Base-by-base conservation (phyloP, 2,797 vertebrate genomes). In the Mus spretus region DNA sequence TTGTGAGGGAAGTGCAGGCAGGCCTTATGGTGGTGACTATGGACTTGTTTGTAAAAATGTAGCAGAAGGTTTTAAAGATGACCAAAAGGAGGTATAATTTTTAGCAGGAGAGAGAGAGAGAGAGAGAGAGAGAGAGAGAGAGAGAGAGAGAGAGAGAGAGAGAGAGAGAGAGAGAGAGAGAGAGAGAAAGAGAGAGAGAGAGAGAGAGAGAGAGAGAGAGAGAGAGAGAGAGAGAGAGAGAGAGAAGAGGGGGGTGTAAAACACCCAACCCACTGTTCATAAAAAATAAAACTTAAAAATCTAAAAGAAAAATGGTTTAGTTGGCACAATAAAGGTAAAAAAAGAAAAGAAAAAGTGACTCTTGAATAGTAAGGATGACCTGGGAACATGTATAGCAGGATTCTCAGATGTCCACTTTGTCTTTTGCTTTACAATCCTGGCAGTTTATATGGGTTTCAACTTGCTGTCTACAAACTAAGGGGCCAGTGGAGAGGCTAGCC, bases 361-460 rank as follows among this genome's bases (percentile, higher is more conserved):
- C 83, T 77, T 88, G 63, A 47, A 70, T 0, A 75, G 67, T 77
- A 22, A 59, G 26, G 19, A 83, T n/a, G 19, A 61, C 57, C 0
- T 31, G 50, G 37, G 37, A 94, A 53, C 72, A 91, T 85, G 59
- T 15, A 65, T 79, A 77, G 47, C 26, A 72, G 34, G 28, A 10
- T 10, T 80, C 59, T 14, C 72, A 65, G 55, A 79, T 12, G 17
- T 22, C 47, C 75, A 10, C 53, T 34, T 81, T 57, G 37, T 44
- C 87, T 87, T 83, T 96, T 91, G 82, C 17, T 70, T 13, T 1
- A 77, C 0, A 61, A 81, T 34, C 20, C 44, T 90, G 44, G 28
- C 85, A 82, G 82, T 55, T 88, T 87, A 20, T 90, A 26, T 88
- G 59, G 75, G 47, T 22, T 74, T 96, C 40, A 37, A 70, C 40